Evolutionary conservation across 2,113 vertebrate species (phyloP).

Genomic region (Gopherus evgoodei): DNA sequence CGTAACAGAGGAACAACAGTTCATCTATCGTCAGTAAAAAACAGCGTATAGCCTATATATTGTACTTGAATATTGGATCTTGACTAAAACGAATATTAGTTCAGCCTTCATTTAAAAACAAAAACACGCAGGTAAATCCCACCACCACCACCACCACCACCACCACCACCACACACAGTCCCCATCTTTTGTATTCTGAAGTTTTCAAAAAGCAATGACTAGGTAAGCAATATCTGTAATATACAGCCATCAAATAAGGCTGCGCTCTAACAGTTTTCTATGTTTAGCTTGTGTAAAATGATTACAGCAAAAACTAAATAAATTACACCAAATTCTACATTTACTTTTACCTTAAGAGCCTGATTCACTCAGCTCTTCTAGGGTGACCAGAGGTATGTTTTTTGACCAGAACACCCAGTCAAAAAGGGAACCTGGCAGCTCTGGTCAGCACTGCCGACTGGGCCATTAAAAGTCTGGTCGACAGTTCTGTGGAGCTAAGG

Average conservation of each 20-base stretch:
- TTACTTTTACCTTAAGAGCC: neutral
- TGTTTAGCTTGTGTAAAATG: neutral
- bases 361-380: neutral
- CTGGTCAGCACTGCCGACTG: too few species aligned
- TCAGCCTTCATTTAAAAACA: slow-evolving; percentile 52
- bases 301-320: neutral
- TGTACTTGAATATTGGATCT: neutral
- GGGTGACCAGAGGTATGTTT: too few species aligned
- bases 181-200: neutral
- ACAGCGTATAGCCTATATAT: neutral
- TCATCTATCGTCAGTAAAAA: neutral
- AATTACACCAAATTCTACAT: neutral
- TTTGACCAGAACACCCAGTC: too few species aligned
- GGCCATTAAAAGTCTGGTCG: too few species aligned
- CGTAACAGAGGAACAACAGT: neutral
- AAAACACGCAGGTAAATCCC: rapidly evolving
- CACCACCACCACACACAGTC: rapidly evolving
- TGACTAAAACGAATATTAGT: neutral
- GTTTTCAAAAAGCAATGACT: neutral
- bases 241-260: neutral
- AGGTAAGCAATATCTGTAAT: neutral
- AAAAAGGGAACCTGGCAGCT: too few species aligned
- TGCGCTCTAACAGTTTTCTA: neutral
- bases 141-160: neutral
- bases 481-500: too few species aligned